Conservation (phyloP, 2,113 vertebrate species). For the Parotia lawesii region DNA sequence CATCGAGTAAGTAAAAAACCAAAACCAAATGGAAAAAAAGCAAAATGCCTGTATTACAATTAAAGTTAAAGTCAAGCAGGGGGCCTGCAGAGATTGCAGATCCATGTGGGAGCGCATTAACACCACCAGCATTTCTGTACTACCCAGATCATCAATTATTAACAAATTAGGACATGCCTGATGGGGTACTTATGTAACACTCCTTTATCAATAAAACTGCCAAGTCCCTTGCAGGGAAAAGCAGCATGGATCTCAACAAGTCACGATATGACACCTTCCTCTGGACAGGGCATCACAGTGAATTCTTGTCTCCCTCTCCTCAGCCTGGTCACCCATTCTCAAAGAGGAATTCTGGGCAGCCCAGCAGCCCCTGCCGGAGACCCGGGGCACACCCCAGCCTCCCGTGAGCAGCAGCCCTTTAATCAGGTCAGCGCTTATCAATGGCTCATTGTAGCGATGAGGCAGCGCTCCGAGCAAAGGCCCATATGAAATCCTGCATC, state of each 20-base stretch:
- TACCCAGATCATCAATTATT: conserved; percentile 43
- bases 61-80: background rate
- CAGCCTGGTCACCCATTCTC: background rate
- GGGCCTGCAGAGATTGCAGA: background rate
- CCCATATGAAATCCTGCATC: background rate
- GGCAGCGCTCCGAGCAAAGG: fast-evolving
- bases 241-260: background rate
- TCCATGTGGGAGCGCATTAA: background rate
- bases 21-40: background rate
- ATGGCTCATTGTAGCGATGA: background rate
- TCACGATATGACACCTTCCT: background rate
- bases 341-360: background rate
- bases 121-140: background rate
- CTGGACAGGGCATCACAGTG: background rate
- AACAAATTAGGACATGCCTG: conserved; percentile 34
- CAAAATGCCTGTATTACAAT: background rate
- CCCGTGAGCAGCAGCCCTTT: background rate
- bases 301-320: background rate
- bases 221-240: background rate
- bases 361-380: fast-evolving
- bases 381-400: background rate
- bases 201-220: conserved; percentile 29
- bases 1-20: background rate
- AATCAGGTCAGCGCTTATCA: background rate
- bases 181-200: conserved; percentile 17